Evolutionary conservation across 2,797 vertebrate genomes (phyloP).

Genomic region (Merluccius polli): DNA sequence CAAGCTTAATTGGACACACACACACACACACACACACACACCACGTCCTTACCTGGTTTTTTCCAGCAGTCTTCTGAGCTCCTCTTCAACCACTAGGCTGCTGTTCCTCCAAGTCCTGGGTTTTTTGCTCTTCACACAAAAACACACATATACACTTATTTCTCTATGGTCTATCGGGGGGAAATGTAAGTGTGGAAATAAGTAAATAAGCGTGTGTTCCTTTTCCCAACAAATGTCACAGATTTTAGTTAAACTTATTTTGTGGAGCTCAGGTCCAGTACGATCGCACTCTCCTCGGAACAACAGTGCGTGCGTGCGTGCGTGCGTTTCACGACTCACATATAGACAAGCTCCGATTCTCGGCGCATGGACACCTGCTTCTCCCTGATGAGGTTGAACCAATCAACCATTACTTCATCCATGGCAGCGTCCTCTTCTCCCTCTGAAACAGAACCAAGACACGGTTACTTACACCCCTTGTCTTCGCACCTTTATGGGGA

Average conservation of each 20-base stretch:
- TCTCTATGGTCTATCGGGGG: neutral
- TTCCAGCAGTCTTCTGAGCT: constrained; percentile 81
- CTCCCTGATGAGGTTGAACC: constrained; percentile 91
- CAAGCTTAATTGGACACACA: too few species aligned
- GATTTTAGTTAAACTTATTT: neutral
- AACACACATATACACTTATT: neutral
- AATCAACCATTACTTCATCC: constrained; percentile 88
- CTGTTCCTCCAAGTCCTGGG: constrained; percentile 84
- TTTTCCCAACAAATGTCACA: neutral
- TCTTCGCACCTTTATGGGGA: too few species aligned
- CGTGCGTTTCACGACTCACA: constrained; percentile 68
- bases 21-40: neutral
- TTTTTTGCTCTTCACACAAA: constrained; percentile 75
- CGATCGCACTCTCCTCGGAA: neutral
- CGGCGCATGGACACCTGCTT: constrained; percentile 87
- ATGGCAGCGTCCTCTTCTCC: constrained; percentile 78
- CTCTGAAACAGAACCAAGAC: constrained; percentile 67
- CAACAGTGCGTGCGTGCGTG: neutral
- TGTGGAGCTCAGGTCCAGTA: neutral
- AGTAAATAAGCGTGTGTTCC: too few species aligned
- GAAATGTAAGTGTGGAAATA: neutral
- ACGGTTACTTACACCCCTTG: constrained; percentile 28
- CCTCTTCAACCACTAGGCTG: constrained; percentile 68
- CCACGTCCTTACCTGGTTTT: constrained; percentile 76
- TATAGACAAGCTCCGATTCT: constrained; percentile 92